phyloP scores from a whole-genome alignment of 2,797 vertebrate genomes.

The Pseudomugil gertrudae region DNA sequence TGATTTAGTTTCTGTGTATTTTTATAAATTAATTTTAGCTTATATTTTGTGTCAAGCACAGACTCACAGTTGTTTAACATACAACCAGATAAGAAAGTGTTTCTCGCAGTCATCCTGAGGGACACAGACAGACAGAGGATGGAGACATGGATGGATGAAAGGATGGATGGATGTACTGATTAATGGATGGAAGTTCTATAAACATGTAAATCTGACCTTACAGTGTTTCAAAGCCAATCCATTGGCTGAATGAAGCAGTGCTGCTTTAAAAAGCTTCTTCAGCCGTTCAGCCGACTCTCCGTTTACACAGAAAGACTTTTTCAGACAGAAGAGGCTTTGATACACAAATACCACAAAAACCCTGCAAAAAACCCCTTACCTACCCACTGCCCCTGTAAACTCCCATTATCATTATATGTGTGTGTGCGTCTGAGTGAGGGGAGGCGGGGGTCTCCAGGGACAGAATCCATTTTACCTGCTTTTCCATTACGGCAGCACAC shows the following conservation, averaged over 20 bases:
- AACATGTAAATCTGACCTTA: slow-evolving; percentile 85
- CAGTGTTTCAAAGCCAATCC: slow-evolving; percentile 73
- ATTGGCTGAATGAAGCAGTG: slow-evolving; percentile 54
- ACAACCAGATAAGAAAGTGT: slow-evolving; percentile 2
- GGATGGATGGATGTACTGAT: slow-evolving; percentile 38
- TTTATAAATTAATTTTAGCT: neutral
- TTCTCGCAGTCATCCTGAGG: slow-evolving; percentile 13
- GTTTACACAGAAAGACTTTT: slow-evolving; percentile 57
- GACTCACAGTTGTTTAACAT: neutral
- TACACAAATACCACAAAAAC: slow-evolving; percentile 51
- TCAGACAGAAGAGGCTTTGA: slow-evolving; percentile 67
- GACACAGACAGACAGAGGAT: slow-evolving; percentile 37
- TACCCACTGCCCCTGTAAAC: slow-evolving; percentile 6
- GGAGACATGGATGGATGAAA: slow-evolving; percentile 35
- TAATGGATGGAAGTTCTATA: slow-evolving; percentile 67
- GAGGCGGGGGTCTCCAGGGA: slow-evolving; percentile 37
- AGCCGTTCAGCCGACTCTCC: slow-evolving; percentile 53
- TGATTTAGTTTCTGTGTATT: neutral
- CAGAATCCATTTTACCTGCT: slow-evolving; percentile 32
- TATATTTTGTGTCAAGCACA: neutral
- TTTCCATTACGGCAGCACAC: slow-evolving; percentile 24
- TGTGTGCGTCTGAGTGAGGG: slow-evolving; percentile 2
- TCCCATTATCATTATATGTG: slow-evolving; percentile 35
- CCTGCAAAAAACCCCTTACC: slow-evolving; percentile 8
- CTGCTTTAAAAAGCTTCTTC: slow-evolving; percentile 66